phyloP scores from a whole-genome alignment of 2,797 vertebrate genomes.

The Sparus aurata region DNA sequence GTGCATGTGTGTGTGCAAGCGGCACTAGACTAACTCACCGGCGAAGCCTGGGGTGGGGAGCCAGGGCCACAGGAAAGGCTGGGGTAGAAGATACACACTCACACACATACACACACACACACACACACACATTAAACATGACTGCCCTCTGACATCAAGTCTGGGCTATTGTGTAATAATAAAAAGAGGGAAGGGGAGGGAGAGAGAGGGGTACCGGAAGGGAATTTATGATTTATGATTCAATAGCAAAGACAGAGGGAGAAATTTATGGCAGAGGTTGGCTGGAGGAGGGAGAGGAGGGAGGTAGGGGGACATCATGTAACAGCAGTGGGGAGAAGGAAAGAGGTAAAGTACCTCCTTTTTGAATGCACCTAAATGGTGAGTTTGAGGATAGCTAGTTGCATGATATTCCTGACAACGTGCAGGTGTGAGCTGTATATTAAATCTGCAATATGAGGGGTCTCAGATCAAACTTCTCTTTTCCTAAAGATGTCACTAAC shows the following conservation, averaged over 20 bases:
- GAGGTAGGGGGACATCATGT: background rate
- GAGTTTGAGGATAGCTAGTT: constrained; percentile 9
- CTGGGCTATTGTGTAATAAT: constrained; percentile 68
- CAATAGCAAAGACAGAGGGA: constrained; percentile 45
- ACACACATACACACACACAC: constrained; percentile 41
- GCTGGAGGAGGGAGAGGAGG: background rate
- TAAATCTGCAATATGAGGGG: background rate
- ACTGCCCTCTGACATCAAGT: constrained; percentile 57
- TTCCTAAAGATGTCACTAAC: background rate
- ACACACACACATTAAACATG: constrained; percentile 19
- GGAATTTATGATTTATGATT: constrained; percentile 70
- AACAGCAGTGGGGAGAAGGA: constrained; percentile 15
- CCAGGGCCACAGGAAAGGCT: constrained; percentile 78
- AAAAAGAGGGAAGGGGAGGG: constrained; percentile 18
- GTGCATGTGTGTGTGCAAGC: constrained; percentile 29
- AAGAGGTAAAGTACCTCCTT: background rate
- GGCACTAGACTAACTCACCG: constrained; percentile 37
- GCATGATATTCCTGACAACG: background rate
- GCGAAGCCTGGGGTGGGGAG: constrained; percentile 61
- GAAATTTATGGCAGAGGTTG: constrained; percentile 42
- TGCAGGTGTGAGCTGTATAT: background rate
- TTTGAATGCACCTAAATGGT: constrained; percentile 15
- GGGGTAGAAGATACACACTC: constrained; percentile 55
- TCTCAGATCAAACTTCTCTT: background rate
- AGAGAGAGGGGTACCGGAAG: constrained; percentile 51